Base-by-base conservation (phyloP, 2,888 invertebrate species). In the Lycaena phlaeas region DNA sequence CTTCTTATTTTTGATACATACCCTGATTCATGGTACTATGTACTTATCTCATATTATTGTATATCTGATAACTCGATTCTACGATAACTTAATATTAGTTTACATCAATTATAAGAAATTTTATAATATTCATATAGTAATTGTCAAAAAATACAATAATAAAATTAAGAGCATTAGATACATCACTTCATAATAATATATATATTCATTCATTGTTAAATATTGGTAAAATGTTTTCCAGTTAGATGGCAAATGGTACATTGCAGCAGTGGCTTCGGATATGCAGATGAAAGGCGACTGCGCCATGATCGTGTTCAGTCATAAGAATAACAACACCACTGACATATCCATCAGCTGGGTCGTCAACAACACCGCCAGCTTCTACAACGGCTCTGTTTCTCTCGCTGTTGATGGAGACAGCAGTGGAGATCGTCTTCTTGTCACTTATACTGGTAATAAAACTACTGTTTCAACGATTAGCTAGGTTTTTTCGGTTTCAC, bases 211-310 rank as follows among this genome's bases (percentile, higher is more conserved):
- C n/a, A n/a, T n/a, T n/a, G n/a, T n/a, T n/a, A n/a, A n/a, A 10
- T 14, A 1, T 29, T 29, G 7, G 5, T 3, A 14, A 4, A 14
- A 12, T 7, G 6, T 29, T 14, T 44, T 41, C 3, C 53, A 81
- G 81, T 57, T 82, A 10, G 81, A 81, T 38, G 81, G 81, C 0
- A 65, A 65, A 41, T 82, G 82, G 82, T 79, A 77, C 44, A 49
- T 82, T 18, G 57, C 71, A 30, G 76, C 73, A 0, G 61, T 72
- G 0, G 74, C 81, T 0, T 66, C 75, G 0, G 74, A 78, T 37
- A 56, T 75, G 6, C 46, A 60, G 3, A 59, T 75, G 2, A 45
- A 65, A 42, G 82, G 77, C 0, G 75, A 78, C 38, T 82, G 82
- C 15, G 79, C 77, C 0, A 76, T 64, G 54, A 68, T 82, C 0